Evolutionary conservation across 2,888 invertebrate genomes (phyloP).

Genomic region (Drosophila falleni): DNA sequence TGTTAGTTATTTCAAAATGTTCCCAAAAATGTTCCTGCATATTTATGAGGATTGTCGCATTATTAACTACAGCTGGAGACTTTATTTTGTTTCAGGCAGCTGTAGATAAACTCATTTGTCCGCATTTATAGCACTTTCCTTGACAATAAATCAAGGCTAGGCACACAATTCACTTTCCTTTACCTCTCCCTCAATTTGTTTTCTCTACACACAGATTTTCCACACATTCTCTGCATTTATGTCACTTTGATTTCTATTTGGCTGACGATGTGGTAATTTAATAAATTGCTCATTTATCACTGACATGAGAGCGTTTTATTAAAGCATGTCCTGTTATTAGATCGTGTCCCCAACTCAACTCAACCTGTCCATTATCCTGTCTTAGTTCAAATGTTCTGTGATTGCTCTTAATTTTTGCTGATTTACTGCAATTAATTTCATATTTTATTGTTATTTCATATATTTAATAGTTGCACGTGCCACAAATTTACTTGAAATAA

Average conservation of each 20-base stretch:
- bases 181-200: neutral
- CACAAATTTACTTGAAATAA: conserved; percentile 8
- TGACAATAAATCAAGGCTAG: conserved; percentile 46
- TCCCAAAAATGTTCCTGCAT: neutral
- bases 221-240: conserved; percentile 17
- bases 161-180: conserved; percentile 1
- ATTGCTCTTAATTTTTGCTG: conserved; percentile 4
- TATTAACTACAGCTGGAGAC: neutral
- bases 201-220: neutral
- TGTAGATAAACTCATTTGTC: conserved; percentile 38
- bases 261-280: conserved; percentile 66
- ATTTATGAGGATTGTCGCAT: conserved; percentile 2
- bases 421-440: conserved; percentile 17
- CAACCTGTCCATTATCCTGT: conserved; percentile 4
- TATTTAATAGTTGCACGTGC: conserved; percentile 20
- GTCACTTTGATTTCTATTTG: conserved; percentile 65
- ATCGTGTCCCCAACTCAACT: conserved; percentile 17
- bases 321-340: conserved; percentile 37
- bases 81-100: neutral
- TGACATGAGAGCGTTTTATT: conserved; percentile 62
- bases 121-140: conserved; percentile 44
- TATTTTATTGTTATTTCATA: conserved; percentile 8
- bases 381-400: conserved; percentile 7
- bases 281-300: conserved; percentile 75
- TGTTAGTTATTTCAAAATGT: neutral